Evolutionary conservation across 2,113 vertebrate species (phyloP), one percentile per base, ranked within the genome.

Genomic region (Smithornis capensis): DNA sequence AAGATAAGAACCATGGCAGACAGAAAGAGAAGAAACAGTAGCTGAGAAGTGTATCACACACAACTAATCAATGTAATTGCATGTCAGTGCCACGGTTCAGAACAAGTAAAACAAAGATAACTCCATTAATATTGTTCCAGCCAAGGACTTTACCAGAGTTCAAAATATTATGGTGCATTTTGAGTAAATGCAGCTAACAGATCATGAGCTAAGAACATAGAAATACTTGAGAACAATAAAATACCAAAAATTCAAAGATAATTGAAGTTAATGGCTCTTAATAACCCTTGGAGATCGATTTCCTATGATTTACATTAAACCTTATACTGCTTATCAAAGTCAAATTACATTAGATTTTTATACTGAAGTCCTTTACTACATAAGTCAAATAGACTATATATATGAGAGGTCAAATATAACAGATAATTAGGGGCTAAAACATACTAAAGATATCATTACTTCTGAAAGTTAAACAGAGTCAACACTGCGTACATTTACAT

Each of bases 391-490:
- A 40, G 2, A 64, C 19, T 56, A 40, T 77, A 40, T 76, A 92
- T 45, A 77, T 56, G 94, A 75, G 50, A 83, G 89, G 87, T 92
- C 79, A 89, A 86, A 92, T 74, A 92, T 55, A 42, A 74, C 90
- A 96, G 88, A 95, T 53, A 87, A 96, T 85, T 87, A 92, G 52
- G 80, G 65, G 31, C 52, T 79, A 90, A 94, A 91, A 70, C 27
- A 42, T 35, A 74, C 49, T 74, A 60, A 95, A 75, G 25, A 67
- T 56, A 19, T 77, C 87, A 95, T 94, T 94, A 91, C 49, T 95
- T 94, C 52, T 82, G 38, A 62, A 95, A 96, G 42, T 35, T 95
- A 96, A 96, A 95, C 85, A 97, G 47, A 45, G 89, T 92, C 94
- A 92, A 25, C 6, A 9, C 37, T 74, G 44, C 73, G 70, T 80